phyloP scores from a whole-genome alignment of 2,113 vertebrate species.

The Chlorocebus sabaeus region DNA sequence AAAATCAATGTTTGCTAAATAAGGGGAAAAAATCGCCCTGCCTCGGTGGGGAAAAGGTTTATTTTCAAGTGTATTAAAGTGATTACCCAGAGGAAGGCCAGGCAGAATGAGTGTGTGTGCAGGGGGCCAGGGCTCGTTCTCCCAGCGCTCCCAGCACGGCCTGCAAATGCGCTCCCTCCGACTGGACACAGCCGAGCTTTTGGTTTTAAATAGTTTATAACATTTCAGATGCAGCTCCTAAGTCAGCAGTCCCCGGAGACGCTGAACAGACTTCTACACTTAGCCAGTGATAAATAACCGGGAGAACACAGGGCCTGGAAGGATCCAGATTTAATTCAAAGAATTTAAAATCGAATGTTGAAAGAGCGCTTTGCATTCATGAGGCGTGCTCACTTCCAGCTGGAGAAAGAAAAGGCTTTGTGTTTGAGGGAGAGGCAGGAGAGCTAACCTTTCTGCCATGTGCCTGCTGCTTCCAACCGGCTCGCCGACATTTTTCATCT shows the following conservation, averaged over 20 bases:
- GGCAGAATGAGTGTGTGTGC: background rate
- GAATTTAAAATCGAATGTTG: constrained; percentile 59
- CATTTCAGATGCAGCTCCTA: constrained; percentile 31
- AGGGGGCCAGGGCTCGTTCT: too few relatives aligned
- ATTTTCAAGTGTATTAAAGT: constrained; percentile 37
- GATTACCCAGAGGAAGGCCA: constrained; percentile 49
- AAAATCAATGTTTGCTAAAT: constrained; percentile 66
- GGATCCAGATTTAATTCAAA: constrained; percentile 74
- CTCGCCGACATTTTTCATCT: background rate
- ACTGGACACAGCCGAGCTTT: background rate
- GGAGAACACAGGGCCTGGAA: constrained; percentile 40
- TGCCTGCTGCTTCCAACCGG: background rate
- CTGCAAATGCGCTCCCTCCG: background rate
- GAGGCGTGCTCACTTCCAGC: background rate
- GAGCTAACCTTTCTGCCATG: background rate
- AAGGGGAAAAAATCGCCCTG: background rate
- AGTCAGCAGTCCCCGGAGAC: constrained; percentile 19
- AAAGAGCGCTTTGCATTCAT: constrained; percentile 60
- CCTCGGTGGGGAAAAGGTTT: constrained; percentile 23
- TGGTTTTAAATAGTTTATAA: constrained; percentile 32
- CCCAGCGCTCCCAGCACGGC: background rate
- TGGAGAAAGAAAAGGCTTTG: constrained; percentile 57
- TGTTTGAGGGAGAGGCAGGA: background rate
- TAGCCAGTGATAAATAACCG: constrained; percentile 62
- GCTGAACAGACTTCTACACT: constrained; percentile 9